Conservation (phyloP, 2,113 vertebrate genomes). For the Lichenostomus cassidix region DNA sequence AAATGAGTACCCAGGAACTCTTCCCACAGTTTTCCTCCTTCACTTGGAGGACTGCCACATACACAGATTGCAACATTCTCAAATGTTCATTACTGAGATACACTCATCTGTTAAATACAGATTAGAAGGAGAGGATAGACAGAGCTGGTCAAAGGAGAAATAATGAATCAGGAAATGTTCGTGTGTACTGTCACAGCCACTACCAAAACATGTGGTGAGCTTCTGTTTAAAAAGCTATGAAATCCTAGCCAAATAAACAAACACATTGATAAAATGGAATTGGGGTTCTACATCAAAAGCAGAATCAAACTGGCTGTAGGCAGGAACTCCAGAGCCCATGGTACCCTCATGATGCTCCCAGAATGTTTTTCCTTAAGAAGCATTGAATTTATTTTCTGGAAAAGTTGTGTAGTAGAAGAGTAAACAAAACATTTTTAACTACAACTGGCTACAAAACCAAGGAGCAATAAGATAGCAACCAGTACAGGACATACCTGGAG, state of each 20-base stretch:
- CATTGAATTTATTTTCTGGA: neutral
- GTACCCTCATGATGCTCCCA: neutral
- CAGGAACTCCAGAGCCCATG: neutral
- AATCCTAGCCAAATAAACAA: conserved; percentile 24
- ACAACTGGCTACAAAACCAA: neutral
- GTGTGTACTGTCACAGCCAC: neutral
- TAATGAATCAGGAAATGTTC: neutral
- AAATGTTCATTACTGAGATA: neutral
- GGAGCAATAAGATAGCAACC: neutral
- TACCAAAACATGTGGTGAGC: neutral
- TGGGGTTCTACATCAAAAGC: neutral
- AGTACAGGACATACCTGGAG: neutral
- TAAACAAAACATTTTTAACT: neutral
- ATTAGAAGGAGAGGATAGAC: neutral
- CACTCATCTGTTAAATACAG: conserved; percentile 30
- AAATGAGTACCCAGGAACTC: conserved; percentile 22
- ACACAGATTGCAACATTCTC: conserved; percentile 7
- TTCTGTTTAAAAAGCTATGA: neutral
- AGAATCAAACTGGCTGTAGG: neutral
- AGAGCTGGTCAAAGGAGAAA: conserved; percentile 3
- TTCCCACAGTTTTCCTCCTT: conserved; percentile 3
- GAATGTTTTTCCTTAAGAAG: neutral
- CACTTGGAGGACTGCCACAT: conserved; percentile 26
- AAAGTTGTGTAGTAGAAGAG: neutral
- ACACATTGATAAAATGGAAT: neutral